Percentiles rank a stretch among this genome's conserved stretches.
These are phyloP conservation scores for Gymnothorax reevesii DNA, from an alignment of 2,797 vertebrate species.

Conservation along the genomic window DNA sequence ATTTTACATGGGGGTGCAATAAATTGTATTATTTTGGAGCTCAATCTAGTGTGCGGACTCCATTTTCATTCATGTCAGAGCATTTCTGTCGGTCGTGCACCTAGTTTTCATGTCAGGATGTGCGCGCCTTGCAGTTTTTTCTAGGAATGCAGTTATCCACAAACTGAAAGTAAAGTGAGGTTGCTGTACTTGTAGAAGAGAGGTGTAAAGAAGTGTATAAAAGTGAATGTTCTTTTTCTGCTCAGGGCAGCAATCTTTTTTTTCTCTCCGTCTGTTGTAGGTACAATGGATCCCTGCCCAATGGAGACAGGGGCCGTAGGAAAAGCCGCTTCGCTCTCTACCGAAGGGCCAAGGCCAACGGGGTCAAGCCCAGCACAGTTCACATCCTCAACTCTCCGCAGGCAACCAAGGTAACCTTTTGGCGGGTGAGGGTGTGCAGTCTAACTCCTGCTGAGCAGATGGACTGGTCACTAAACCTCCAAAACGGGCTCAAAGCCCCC, in stretches of 20 bases:
- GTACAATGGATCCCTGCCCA: conserved; percentile 97
- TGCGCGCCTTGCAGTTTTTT: too few relatives aligned
- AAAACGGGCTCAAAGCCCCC: too few relatives aligned
- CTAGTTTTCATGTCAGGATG: background rate
- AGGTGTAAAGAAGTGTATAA: background rate
- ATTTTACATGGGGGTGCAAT: too few relatives aligned
- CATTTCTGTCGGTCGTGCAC: too few relatives aligned
- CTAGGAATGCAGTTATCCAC: background rate
- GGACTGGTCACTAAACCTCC: too few relatives aligned
- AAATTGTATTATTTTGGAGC: too few relatives aligned
- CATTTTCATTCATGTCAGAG: too few relatives aligned
- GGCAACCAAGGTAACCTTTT: conserved; percentile 86
- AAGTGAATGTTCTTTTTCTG: background rate
- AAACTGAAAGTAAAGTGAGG: background rate
- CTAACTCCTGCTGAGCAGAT: background rate
- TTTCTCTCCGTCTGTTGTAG: conserved; percentile 61
- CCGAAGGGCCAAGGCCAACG: conserved; percentile 90
- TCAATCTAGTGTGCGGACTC: too few relatives aligned
- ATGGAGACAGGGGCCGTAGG: conserved; percentile 91
- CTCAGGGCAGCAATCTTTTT: background rate
- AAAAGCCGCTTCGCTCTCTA: conserved; percentile 98
- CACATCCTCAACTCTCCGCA: conserved; percentile 94
- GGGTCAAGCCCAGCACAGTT: conserved; percentile 94
- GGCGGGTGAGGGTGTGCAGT: background rate
- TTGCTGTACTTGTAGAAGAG: background rate